Percentiles rank a stretch among this genome's conserved stretches.
Evolutionary conservation across 2,797 vertebrate species (phyloP).

Genomic region (Fratercula arctica): DNA sequence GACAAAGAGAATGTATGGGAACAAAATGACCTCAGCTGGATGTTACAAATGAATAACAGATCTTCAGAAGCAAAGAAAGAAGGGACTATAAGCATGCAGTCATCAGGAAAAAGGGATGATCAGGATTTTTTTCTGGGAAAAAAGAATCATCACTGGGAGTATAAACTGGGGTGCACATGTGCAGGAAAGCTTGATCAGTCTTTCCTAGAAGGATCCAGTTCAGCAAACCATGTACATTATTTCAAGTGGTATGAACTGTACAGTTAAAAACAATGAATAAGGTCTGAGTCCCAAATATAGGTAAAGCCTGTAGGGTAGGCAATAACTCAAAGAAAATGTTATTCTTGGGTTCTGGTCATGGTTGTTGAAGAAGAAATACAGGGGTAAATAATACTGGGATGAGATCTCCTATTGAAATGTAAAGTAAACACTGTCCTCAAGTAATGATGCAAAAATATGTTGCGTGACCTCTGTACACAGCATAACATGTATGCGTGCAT

Average conservation of each 20-base stretch:
- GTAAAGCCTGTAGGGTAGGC: not conserved
- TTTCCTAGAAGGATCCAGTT: not conserved
- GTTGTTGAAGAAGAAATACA: not conserved
- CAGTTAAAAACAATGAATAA: not conserved
- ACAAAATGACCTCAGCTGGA: accelerated
- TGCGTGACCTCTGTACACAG: not conserved
- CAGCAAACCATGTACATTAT: not conserved
- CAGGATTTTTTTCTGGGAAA: not conserved
- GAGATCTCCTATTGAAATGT: not conserved
- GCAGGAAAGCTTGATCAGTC: not conserved
- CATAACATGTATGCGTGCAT: not conserved
- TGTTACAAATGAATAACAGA: not conserved
- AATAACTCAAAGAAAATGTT: not conserved
- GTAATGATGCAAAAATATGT: not conserved
- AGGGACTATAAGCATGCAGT: not conserved
- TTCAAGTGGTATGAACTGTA: not conserved
- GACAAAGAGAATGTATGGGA: not conserved
- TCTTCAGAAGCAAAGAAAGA: not conserved
- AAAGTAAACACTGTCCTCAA: not conserved
- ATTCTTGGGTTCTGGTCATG: not conserved
- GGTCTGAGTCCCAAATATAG: not conserved
- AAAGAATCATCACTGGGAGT: not conserved
- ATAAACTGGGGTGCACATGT: accelerated
- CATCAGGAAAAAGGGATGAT: not conserved
- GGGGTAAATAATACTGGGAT: not conserved